These are phyloP conservation scores for Otus sunia DNA, from an alignment of 2,113 vertebrate species.

Conservation along the genomic window DNA sequence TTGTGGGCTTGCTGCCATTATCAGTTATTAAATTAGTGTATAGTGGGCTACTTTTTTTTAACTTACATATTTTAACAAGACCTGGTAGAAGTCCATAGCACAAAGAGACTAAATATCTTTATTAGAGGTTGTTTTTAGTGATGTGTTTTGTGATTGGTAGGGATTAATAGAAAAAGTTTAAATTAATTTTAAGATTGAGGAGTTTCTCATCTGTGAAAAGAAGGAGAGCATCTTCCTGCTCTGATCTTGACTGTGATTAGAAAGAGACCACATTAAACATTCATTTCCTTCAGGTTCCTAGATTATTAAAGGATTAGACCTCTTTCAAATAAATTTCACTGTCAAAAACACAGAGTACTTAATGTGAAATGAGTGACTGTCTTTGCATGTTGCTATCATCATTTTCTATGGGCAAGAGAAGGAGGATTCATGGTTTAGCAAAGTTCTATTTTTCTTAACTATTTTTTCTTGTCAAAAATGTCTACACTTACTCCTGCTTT, in stretches of 20 bases:
- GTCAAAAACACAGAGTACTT: not conserved
- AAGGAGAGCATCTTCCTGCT: not conserved
- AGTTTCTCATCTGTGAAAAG: not conserved
- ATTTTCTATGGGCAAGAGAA: not conserved
- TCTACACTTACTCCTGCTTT: not conserved
- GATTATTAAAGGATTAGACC: constrained; percentile 5
- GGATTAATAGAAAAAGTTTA: not conserved
- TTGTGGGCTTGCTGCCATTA: not conserved
- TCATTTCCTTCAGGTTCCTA: constrained; percentile 17
- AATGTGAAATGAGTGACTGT: not conserved
- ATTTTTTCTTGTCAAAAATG: not conserved
- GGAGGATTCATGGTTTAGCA: not conserved
- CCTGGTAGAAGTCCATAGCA: not conserved
- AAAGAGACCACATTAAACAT: constrained; percentile 23
- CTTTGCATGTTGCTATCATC: not conserved
- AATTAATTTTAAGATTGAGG: not conserved
- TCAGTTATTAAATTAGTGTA: not conserved
- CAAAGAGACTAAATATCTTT: not conserved
- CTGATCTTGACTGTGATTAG: not conserved
- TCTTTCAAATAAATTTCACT: constrained; percentile 27
- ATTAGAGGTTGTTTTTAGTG: not conserved
- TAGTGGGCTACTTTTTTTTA: not conserved
- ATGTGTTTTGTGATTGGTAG: not conserved
- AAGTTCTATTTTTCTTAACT: not conserved
- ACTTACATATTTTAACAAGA: not conserved